Percentiles rank a stretch among this genome's conserved stretches.
phyloP scores from a whole-genome alignment of 2,888 invertebrate genomes.

The Napeogenes inachia region DNA sequence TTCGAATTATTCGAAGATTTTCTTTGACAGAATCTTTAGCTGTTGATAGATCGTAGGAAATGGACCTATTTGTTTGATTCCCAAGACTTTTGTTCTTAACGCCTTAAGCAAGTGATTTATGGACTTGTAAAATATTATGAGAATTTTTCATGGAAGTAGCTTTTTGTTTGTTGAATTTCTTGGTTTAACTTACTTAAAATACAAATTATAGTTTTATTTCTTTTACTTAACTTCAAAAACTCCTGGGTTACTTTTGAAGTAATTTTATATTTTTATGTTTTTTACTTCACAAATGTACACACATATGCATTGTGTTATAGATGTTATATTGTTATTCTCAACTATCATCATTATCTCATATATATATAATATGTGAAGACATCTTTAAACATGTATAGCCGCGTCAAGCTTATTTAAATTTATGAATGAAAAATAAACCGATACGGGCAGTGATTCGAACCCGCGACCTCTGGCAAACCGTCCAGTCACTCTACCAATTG shows the following conservation, averaged over 20 bases:
- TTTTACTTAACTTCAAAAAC: neutral
- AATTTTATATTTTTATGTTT: neutral
- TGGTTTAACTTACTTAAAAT: conserved; percentile 8
- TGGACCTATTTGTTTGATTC: conserved; percentile 37
- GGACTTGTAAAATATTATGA: conserved; percentile 26
- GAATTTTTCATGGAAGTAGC: conserved; percentile 13
- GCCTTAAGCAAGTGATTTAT: conserved; percentile 35
- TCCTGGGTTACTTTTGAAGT: neutral
- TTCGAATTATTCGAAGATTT: conserved; percentile 21
- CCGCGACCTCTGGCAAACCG: too few relatives aligned
- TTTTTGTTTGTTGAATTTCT: conserved; percentile 12
- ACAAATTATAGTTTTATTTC: neutral
- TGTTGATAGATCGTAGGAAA: conserved; percentile 38
- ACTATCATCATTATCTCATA: too few relatives aligned
- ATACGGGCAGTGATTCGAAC: too few relatives aligned
- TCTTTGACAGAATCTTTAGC: conserved; percentile 33
- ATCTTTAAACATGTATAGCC: too few relatives aligned
- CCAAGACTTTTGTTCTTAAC: conserved; percentile 35
- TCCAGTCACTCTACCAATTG: too few relatives aligned
- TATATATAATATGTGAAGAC: too few relatives aligned
- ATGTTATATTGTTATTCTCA: too few relatives aligned
- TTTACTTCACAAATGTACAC: too few relatives aligned
- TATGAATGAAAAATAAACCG: too few relatives aligned
- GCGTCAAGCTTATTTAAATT: too few relatives aligned
- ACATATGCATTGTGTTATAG: too few relatives aligned